These are phyloP conservation scores for Liodrosophila aerea DNA, from an alignment of 2,888 invertebrate genomes.

Conservation along the genomic window DNA sequence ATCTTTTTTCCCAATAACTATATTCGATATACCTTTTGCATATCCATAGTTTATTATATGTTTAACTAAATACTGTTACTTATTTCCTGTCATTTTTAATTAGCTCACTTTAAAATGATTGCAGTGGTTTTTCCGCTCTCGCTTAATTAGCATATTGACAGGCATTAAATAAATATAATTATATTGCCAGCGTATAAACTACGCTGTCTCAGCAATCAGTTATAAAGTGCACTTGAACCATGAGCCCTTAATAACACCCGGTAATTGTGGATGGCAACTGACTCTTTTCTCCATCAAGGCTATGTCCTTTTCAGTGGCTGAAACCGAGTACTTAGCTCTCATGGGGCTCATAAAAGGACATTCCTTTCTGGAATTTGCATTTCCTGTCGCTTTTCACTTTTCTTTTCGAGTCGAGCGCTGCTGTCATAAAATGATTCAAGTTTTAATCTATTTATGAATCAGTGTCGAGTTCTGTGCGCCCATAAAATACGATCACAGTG, in stretches of 20 bases:
- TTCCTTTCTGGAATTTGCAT: background rate
- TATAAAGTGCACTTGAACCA: constrained; percentile 31
- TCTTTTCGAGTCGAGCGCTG: constrained; percentile 29
- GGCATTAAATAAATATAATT: too few species aligned
- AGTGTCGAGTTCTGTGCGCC: constrained; percentile 36
- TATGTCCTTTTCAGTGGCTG: too few species aligned
- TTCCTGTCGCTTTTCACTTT: too few species aligned
- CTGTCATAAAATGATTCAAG: constrained; percentile 47
- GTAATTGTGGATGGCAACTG: constrained; percentile 42
- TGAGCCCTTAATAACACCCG: constrained; percentile 36
- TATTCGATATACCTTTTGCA: too few species aligned
- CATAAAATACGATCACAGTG: constrained; percentile 40
- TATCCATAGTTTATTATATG: too few species aligned
- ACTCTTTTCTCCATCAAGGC: constrained; percentile 14
- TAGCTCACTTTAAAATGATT: too few species aligned
- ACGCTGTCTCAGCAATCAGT: constrained; percentile 17
- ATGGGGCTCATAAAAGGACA: constrained; percentile 11
- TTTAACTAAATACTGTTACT: too few species aligned
- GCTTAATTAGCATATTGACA: too few species aligned
- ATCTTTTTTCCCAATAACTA: too few species aligned
- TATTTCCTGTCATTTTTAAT: too few species aligned
- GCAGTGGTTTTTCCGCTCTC: too few species aligned
- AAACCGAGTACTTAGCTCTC: too few species aligned
- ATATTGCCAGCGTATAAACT: constrained; percentile 5
- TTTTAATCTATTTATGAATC: constrained; percentile 72